Base-by-base conservation (phyloP, 2,797 vertebrate species). In the Odontamblyopus rebecca region DNA sequence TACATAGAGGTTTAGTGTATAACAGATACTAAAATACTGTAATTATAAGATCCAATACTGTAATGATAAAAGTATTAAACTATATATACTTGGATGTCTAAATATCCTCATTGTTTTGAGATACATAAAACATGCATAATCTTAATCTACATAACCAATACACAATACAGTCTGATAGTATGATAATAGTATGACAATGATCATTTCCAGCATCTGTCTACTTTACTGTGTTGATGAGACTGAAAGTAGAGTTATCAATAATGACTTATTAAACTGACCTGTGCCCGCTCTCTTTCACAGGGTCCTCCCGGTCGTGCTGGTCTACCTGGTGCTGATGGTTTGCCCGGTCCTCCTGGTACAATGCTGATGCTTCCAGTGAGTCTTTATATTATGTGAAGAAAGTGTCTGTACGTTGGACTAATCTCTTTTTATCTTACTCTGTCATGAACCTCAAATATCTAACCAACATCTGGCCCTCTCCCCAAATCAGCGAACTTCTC, bases 341-440 rank as follows among this genome's bases (percentile, higher is more conserved):
- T 99, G 77, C 93, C 97, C 19, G 98, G 98, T n/a, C 97, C 97
- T 13, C 97, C 97, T 59, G 98, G 98, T 50, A 99, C 98, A 76
- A 98, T 99, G 96, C 84, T 99, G 82, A 98, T 99, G 97, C 82
- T 99, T 84, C 98, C 98, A 63, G 98, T 99, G 94, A 92, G 95
- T 91, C 15, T 9, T 61, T 5, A 38, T 4, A 35, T 13, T 27
- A 29, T 59, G 23, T 5, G 35, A 2, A 27, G 13, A 27, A 26
- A 57, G 5, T 5, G 0, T 64, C 41, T 12, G 9, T 48, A 6
- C 50, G 19, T 9, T 8, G 6, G 8, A 23, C 23, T 23, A 54
- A 54, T n/a, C 53, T 53, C 51, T 54, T 19, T 11, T 23, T 38
- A 38, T 38, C 35, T 1, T 9, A 38, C 32, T 38, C 8, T 9